Evolutionary conservation across 2,888 invertebrate species (phyloP).

Genomic region (Arenicola marina): DNA sequence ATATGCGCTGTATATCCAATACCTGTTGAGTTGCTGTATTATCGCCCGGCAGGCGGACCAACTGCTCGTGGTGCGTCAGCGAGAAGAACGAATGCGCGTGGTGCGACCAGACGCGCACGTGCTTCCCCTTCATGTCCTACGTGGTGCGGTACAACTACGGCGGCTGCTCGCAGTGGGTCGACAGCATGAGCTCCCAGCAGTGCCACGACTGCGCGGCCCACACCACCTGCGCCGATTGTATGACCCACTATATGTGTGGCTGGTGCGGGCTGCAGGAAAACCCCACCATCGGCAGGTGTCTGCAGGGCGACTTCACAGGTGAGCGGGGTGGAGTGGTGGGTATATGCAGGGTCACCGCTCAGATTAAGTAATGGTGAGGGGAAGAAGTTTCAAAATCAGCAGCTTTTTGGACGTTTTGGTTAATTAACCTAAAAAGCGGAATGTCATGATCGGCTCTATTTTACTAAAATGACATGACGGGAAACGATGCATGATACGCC

Average conservation of each 20-base stretch:
- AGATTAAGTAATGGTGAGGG: no score
- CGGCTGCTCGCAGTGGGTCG: conserved; percentile 89
- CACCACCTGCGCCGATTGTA: conserved; percentile 65
- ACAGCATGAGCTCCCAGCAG: conserved; percentile 61
- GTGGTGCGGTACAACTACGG: conserved; percentile 78
- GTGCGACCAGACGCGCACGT: conserved; percentile 89
- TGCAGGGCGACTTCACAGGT: conserved; percentile 56
- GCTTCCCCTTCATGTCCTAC: conserved; percentile 75
- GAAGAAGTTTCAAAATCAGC: no score
- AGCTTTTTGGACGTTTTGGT: no score
- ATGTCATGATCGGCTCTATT: no score
- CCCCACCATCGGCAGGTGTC: conserved; percentile 76
- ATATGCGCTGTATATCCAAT: neutral
- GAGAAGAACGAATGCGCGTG: conserved; percentile 89
- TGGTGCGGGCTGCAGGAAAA: conserved; percentile 91
- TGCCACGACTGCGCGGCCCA: conserved; percentile 52
- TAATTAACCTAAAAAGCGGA: no score
- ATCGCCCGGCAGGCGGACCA: conserved; percentile 27
- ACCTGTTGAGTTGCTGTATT: neutral
- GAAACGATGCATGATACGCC: no score
- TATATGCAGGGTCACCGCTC: no score
- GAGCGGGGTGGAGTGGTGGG: no score
- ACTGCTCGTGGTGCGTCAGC: conserved; percentile 71
- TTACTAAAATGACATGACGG: no score
- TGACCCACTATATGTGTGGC: conserved; percentile 85